Evolutionary conservation across 2,888 invertebrate genomes (phyloP), one percentile per base, ranked within the genome.

Genomic region (Blastobasis lacticolella): DNA sequence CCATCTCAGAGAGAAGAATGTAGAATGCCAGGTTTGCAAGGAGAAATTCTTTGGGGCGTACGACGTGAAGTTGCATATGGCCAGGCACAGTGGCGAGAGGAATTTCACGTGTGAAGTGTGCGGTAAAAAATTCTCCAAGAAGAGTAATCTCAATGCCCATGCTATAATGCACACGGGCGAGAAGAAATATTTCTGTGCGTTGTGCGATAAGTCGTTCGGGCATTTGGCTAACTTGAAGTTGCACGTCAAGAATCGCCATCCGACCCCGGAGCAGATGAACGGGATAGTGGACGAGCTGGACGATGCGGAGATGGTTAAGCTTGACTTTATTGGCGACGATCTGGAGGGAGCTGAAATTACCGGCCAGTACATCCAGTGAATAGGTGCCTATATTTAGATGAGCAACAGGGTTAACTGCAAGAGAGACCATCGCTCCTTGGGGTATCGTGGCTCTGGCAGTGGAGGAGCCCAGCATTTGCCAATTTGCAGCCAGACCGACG

Each of bases 71-170:
- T 52, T 85, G 0, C 91, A 91, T 59, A 88, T 89, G 79, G 72
- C 82, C 5, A 88, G 85, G 47, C 91, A 91, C 57, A 88, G 86
- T 42, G 89, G 89, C 0, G 90, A 90, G 9, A 89, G 88, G 48
- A 86, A 86, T 10, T 90, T 89, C 53, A 78, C 91, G 0, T 92
- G 92, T 57, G 81, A 90, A 0, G 78, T 90, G 0, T 92, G 92
- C 57, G 90, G 90, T 0, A 90, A 90, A 61, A 90, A 90, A 60
- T 90, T 91, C 60, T 83, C 90, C 0, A 91, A 91, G 45, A 89
- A 90, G 57, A 90, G 90, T 54, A 90, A 91, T 57, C 66, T 92
- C 54, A 90, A 89, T 45, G 83, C 89, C 0, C 92, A 93, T 61
- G 71, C 84, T 0, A 77, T 88, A 2, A 78, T 90, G n/a, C 92